A percentile compares a stretch with the other conserved stretches of the same genome.
Conservation (phyloP, 2,888 invertebrate species). For the Diplolepis rosae region DNA sequence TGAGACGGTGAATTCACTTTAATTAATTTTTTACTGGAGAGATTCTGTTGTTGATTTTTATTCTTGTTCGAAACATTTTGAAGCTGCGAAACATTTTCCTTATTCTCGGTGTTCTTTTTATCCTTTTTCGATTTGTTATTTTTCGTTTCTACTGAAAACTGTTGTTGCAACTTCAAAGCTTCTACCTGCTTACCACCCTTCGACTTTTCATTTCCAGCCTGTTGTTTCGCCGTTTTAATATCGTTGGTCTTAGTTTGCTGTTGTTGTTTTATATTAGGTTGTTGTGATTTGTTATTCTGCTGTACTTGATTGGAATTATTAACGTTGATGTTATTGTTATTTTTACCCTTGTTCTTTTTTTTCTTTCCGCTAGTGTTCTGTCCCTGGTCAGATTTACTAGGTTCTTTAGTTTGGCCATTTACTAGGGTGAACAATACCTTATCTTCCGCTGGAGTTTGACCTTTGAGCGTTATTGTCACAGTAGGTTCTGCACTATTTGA, state of each 20-base stretch:
- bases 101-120: conserved; percentile 66
- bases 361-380: conserved; percentile 61
- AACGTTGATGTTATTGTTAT: conserved; percentile 46
- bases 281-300: conserved; percentile 53
- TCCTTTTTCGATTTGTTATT: conserved; percentile 66
- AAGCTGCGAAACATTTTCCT: conserved; percentile 60
- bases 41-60: conserved; percentile 48
- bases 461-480: conserved; percentile 85
- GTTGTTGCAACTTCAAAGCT: conserved; percentile 52
- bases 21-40: conserved; percentile 38
- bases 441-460: conserved; percentile 83
- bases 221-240: conserved; percentile 45
- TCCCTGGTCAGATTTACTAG: conserved; percentile 53
- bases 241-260: conserved; percentile 42
- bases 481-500: conserved; percentile 81
- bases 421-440: conserved; percentile 83
- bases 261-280: conserved; percentile 54
- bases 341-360: conserved; percentile 64
- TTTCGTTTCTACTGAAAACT: conserved; percentile 53
- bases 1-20: conserved; percentile 30
- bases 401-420: conserved; percentile 75
- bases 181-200: conserved; percentile 56
- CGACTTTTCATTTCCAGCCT: conserved; percentile 56
- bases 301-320: conserved; percentile 50
- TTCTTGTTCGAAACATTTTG: conserved; percentile 53